Percentiles rank a stretch among this genome's conserved stretches.
Conservation (phyloP, 2,888 invertebrate species). For the Hartigia nigra region DNA sequence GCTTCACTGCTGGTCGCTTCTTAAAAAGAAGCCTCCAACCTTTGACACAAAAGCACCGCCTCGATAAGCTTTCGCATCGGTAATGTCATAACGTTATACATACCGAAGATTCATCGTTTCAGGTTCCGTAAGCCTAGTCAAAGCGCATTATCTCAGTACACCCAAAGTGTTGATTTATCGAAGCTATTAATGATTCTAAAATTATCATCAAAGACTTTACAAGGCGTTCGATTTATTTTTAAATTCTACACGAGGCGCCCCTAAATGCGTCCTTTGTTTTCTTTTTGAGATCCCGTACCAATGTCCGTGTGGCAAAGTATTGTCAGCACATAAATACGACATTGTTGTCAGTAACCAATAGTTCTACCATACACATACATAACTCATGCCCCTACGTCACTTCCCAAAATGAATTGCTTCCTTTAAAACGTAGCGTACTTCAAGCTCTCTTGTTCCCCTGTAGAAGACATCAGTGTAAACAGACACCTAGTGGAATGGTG, state of each 20-base stretch:
- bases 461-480: neutral
- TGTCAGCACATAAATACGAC: neutral
- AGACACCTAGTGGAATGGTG: neutral
- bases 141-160: neutral
- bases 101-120: neutral
- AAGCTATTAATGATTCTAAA: slow-evolving; percentile 16
- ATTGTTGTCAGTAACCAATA: neutral
- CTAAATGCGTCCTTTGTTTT: neutral
- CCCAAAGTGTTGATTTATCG: slow-evolving; percentile 17
- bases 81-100: neutral
- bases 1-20: neutral
- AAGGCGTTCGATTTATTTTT: slow-evolving; percentile 17
- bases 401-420: neutral
- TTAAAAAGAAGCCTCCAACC: neutral
- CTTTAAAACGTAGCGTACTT: neutral
- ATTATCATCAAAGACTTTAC: slow-evolving; percentile 19
- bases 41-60: neutral
- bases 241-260: slow-evolving; percentile 7
- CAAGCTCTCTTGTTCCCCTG: neutral
- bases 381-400: neutral
- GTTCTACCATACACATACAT: neutral
- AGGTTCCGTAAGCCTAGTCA: neutral
- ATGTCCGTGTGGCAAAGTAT: neutral
- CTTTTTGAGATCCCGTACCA: neutral
- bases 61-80: neutral